Evolutionary conservation across 2,113 vertebrate species (phyloP), one percentile per base, ranked within the genome.

Genomic region (Emydocephalus ijimae): DNA sequence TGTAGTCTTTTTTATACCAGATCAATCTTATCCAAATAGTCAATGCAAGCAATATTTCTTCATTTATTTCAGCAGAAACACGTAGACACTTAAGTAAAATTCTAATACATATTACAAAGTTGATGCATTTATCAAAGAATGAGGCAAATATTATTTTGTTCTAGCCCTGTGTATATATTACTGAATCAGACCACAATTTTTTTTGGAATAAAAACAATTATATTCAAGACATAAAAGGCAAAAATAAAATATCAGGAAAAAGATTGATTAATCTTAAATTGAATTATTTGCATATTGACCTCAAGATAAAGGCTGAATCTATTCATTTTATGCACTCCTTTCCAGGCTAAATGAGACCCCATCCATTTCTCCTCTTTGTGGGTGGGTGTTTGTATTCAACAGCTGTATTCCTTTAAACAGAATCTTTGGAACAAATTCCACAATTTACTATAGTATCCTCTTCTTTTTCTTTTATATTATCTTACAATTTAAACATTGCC

Each of bases 341-440:
- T 92, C 52, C 74, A 89, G 5, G 18, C 4, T 89, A 56, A 92
- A 92, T 39, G 48, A 61, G n/a, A 39, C 11, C 43, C 34, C 34
- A 26, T 54, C 21, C 34, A 21, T 56, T 57, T 23, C 55, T 43
- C 56, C 21, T 23, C 56, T 57, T 18, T 52, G 52, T 52, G 48
- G 48, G 48, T 54, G 6, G 43, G 12, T 74, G 24, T 89, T 14
- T 54, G 21, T 86, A 45, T 87, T 54, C 89, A 64, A 23, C 92
- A 61, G 57, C 87, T 93, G 20, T 26, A 90, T 90, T 85, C 14
- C 85, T 86, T 87, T 90, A 64, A 90, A 86, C 45, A 87, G 29
- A 39, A 85, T 81, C 92, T 54, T 86, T 87, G 48, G 88, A 81
- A 93, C 81, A 93, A 93, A 87, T 93, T 90, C 92, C 89, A 93